Evolutionary conservation across 2,888 invertebrate genomes (phyloP).

Genomic region (Microctonus aethiopoides): DNA sequence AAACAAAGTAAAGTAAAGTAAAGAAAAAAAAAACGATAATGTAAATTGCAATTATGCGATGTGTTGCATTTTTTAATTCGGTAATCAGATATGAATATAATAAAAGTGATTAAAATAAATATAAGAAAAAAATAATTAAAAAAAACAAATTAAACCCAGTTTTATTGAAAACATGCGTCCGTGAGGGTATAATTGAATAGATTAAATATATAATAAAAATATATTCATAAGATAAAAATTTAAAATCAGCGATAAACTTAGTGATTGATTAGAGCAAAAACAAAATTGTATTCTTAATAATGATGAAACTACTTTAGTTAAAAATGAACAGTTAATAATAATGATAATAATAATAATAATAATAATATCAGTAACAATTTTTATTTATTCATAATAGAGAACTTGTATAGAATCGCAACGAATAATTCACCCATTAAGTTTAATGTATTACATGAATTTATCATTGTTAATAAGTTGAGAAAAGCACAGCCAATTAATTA

Average conservation of each 20-base stretch:
- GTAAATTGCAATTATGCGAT: background rate
- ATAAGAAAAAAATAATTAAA: too few species aligned
- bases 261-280: background rate
- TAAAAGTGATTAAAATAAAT: too few species aligned
- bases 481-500: conserved; percentile 32
- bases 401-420: conserved; percentile 22
- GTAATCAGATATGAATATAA: too few species aligned
- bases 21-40: background rate
- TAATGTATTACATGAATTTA: conserved; percentile 40
- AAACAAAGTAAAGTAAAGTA: background rate
- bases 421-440: conserved; percentile 38
- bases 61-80: background rate
- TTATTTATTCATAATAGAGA: background rate
- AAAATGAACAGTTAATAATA: too few species aligned
- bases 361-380: conserved; percentile 6
- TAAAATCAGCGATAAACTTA: conserved; percentile 9
- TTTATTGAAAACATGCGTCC: background rate
- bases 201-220: background rate
- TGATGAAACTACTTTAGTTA: background rate
- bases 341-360: too few species aligned
- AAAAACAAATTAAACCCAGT: background rate
- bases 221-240: too few species aligned
- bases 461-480: conserved; percentile 37
- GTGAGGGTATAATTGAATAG: background rate
- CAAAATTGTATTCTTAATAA: background rate